Evolutionary conservation across 2,113 vertebrate species (phyloP).

Genomic region (Amia ocellicauda): DNA sequence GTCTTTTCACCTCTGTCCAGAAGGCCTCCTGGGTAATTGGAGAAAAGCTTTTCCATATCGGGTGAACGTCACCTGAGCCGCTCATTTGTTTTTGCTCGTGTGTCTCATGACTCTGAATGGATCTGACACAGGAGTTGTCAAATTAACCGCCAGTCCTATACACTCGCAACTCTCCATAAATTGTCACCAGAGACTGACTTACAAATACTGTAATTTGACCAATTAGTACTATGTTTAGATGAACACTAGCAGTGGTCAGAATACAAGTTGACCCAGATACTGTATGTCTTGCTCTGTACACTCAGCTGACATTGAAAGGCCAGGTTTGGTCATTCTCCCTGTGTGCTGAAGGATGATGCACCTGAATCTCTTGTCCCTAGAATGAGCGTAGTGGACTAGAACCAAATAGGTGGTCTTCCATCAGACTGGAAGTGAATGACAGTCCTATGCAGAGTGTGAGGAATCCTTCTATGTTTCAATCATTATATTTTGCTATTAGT

Average conservation of each 20-base stretch:
- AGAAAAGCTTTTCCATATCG: constrained; percentile 40
- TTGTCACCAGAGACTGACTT: constrained; percentile 38
- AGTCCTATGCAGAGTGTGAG: too few species aligned
- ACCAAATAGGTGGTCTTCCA: too few species aligned
- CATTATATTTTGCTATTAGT: too few species aligned
- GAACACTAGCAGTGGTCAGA: constrained; percentile 21
- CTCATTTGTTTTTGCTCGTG: constrained; percentile 26
- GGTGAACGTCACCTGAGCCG: constrained; percentile 39
- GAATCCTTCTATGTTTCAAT: too few species aligned
- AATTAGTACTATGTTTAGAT: constrained; percentile 39
- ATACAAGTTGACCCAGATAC: constrained; percentile 27
- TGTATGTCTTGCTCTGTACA: too few species aligned
- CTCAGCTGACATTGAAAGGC: too few species aligned
- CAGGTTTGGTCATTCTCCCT: too few species aligned
- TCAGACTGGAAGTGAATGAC: too few species aligned
- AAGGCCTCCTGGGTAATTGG: constrained; percentile 29
- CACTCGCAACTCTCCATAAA: constrained; percentile 28
- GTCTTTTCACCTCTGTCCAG: constrained; percentile 1
- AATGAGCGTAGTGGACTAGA: too few species aligned
- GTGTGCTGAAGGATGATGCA: too few species aligned
- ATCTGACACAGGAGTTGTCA: constrained; percentile 21
- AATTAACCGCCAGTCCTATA: constrained; percentile 38
- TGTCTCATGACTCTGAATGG: constrained; percentile 34
- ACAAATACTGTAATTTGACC: constrained; percentile 46
- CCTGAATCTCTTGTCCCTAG: too few species aligned